A percentile compares a stretch with the other conserved stretches of the same genome.
Evolutionary conservation across 2,888 invertebrate species (phyloP).

Genomic region (Drosophila nigricruria): DNA sequence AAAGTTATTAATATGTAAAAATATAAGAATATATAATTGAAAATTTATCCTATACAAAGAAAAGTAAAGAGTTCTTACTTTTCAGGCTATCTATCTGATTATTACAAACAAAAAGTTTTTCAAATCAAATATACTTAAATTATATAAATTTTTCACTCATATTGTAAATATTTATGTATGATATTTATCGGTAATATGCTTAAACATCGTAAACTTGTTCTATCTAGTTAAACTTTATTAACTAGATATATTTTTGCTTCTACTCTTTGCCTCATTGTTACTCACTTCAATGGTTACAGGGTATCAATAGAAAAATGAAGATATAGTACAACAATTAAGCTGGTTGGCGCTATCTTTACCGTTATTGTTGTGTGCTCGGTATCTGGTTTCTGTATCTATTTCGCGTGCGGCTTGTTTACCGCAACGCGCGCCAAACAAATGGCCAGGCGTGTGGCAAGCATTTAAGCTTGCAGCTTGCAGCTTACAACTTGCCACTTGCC

Average conservation of each 20-base stretch:
- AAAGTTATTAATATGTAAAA: no score
- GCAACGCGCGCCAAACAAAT: slow-evolving; percentile 26
- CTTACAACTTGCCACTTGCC: slow-evolving; percentile 9
- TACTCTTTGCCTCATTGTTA: not conserved
- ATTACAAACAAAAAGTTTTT: no score
- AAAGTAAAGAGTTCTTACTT: no score
- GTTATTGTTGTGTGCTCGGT: slow-evolving; percentile 36
- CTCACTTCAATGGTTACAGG: not conserved
- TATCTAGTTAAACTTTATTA: not conserved
- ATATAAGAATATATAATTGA: no score
- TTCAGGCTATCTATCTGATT: no score
- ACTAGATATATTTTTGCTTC: not conserved
- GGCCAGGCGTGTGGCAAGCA: slow-evolving; percentile 21
- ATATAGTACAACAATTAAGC: slow-evolving; percentile 39
- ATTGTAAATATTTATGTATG: not conserved
- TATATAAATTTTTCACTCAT: not conserved
- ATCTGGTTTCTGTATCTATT: slow-evolving; percentile 37
- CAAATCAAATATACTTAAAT: not conserved
- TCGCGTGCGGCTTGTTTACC: slow-evolving; percentile 55
- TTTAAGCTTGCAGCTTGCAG: slow-evolving; percentile 3
- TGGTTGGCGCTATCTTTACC: slow-evolving; percentile 38
- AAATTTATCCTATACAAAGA: no score
- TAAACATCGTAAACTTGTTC: not conserved
- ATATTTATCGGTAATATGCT: not conserved
- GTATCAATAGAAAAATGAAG: slow-evolving; percentile 2